phyloP scores from a whole-genome alignment of 1,140 invertebrate species.

The Drosophila kanapiae region DNA sequence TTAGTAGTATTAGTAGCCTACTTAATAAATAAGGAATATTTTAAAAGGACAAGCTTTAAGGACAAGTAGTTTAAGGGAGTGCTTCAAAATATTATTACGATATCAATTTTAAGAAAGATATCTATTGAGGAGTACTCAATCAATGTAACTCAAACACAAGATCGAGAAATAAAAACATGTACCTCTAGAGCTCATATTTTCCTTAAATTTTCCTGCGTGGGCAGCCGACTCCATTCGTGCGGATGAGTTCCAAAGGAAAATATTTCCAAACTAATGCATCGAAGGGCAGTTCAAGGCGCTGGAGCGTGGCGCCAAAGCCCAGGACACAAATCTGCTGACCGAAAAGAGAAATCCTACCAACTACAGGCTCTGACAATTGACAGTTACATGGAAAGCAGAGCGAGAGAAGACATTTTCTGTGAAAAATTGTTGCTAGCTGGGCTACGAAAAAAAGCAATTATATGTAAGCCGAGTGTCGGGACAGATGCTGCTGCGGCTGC shows the following conservation, averaged over 20 bases:
- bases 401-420: conserved; percentile 21
- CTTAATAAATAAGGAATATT: too few relatives aligned
- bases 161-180: too few relatives aligned
- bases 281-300: conserved; percentile 9
- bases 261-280: conserved; percentile 17
- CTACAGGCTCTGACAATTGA: conserved; percentile 59
- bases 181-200: neutral
- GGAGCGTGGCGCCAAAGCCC: conserved; percentile 21
- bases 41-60: too few relatives aligned
- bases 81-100: too few relatives aligned
- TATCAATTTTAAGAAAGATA: too few relatives aligned
- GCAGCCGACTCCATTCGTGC: neutral
- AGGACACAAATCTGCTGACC: conserved; percentile 38
- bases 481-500: conserved; percentile 3
- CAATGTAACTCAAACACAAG: neutral
- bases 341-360: conserved; percentile 40
- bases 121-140: too few relatives aligned
- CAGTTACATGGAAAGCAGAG: conserved; percentile 53
- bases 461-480: conserved; percentile 38
- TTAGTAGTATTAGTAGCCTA: too few relatives aligned
- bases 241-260: conserved; percentile 9
- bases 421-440: conserved; percentile 34
- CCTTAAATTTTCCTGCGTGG: neutral
- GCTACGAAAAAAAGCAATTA: conserved; percentile 45
- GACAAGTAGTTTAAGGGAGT: too few relatives aligned